These are phyloP conservation scores for Atrina japonica DNA, from an alignment of 2,888 invertebrate species.

Conservation along the genomic window DNA sequence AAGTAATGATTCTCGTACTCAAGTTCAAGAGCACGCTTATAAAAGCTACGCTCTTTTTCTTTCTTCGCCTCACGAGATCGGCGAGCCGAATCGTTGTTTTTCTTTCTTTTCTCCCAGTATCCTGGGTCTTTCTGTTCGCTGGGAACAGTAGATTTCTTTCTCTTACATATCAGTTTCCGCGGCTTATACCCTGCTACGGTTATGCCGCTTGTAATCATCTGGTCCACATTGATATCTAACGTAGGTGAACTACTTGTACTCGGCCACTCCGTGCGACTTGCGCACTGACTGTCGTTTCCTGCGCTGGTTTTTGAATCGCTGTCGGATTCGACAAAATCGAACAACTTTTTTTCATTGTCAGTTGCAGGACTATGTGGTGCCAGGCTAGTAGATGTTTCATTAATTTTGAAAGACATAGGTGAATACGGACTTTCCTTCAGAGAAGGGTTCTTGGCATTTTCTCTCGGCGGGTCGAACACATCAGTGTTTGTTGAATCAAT, in stretches of 20 bases:
- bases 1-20: constrained; percentile 67
- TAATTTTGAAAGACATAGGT: constrained; percentile 44
- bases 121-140: constrained; percentile 53
- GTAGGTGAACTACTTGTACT: constrained; percentile 16
- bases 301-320: constrained; percentile 42
- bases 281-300: constrained; percentile 31
- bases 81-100: constrained; percentile 74
- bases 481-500: constrained; percentile 28
- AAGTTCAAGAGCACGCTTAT: constrained; percentile 63
- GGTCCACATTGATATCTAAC: constrained; percentile 57
- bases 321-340: constrained; percentile 39
- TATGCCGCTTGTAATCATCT: constrained; percentile 63
- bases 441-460: constrained; percentile 27
- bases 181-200: constrained; percentile 68
- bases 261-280: constrained; percentile 18
- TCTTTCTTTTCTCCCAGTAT: constrained; percentile 69
- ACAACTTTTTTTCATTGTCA: constrained; percentile 21
- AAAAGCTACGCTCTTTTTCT: constrained; percentile 70
- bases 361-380: constrained; percentile 13
- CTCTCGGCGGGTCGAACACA: constrained; percentile 29
- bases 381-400: constrained; percentile 21
- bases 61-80: constrained; percentile 69
- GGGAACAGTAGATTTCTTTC: constrained; percentile 50
- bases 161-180: constrained; percentile 57
- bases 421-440: constrained; percentile 39